phyloP scores from a whole-genome alignment of 2,797 vertebrate genomes.

The Dicrostonyx torquatus region DNA sequence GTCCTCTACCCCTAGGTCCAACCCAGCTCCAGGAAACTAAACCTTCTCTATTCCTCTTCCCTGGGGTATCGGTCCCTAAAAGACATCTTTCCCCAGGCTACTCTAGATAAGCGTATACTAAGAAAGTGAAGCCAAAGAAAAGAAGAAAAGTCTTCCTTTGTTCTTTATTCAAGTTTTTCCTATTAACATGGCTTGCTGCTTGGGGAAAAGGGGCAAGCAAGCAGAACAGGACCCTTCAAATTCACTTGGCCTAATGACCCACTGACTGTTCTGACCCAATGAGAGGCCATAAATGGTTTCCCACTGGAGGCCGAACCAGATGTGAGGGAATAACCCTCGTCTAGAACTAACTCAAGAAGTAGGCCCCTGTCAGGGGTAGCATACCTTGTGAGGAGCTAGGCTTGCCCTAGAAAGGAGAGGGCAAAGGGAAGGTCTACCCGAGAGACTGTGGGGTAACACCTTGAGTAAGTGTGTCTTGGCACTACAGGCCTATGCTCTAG shows the following conservation, averaged over 20 bases:
- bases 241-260: background rate
- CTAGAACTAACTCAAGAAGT: background rate
- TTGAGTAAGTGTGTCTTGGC: slow-evolving; percentile 55
- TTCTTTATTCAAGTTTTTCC: slow-evolving; percentile 38
- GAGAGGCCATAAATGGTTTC: background rate
- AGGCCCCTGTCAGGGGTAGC: background rate
- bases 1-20: slow-evolving; percentile 39
- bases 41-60: background rate
- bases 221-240: background rate
- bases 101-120: slow-evolving; percentile 21
- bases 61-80: background rate
- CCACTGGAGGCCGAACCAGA: slow-evolving; percentile 24
- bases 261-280: background rate
- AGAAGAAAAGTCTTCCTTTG: background rate
- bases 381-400: background rate
- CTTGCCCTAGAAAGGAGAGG: background rate
- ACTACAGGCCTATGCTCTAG: slow-evolving; percentile 91
- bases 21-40: slow-evolving; percentile 36
- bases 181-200: background rate
- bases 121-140: slow-evolving; percentile 20
- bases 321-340: background rate
- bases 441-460: background rate
- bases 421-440: background rate
- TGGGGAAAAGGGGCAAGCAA: background rate
- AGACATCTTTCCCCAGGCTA: background rate